A percentile compares a stretch with the other conserved stretches of the same genome.
Evolutionary conservation across 2,797 vertebrate species (phyloP).

Genomic region (Chaunax sp.): DNA sequence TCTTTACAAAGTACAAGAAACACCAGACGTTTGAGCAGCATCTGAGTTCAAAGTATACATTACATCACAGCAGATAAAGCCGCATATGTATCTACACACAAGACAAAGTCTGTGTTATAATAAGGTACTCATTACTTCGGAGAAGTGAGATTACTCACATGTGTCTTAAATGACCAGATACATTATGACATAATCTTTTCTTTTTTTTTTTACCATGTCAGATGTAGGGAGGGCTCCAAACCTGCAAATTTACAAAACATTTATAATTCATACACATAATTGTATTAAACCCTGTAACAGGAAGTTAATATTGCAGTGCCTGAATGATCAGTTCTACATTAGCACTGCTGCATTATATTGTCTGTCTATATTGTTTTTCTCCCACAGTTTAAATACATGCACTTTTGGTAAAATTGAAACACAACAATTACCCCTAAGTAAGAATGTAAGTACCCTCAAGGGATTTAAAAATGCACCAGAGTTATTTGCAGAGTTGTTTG

Average conservation of each 20-base stretch:
- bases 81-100: slow-evolving; percentile 25
- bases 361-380: not conserved
- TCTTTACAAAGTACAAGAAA: slow-evolving; percentile 1
- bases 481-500: no score
- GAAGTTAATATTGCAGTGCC: not conserved
- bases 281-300: not conserved
- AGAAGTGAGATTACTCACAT: slow-evolving; percentile 6
- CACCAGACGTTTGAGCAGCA: slow-evolving; percentile 28
- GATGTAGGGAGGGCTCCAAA: not conserved
- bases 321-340: not conserved
- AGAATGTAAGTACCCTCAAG: not conserved
- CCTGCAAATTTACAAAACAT: not conserved
- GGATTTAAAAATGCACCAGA: no score
- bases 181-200: not conserved
- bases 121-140: not conserved
- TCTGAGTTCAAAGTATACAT: slow-evolving; percentile 76
- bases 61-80: slow-evolving; percentile 67
- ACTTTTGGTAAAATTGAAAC: slow-evolving; percentile 9
- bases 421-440: not conserved
- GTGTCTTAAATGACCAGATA: not conserved
- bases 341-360: not conserved
- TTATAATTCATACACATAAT: not conserved
- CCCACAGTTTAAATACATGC: not conserved
- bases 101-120: slow-evolving; percentile 65
- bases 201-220: not conserved